A percentile compares a stretch with the other conserved stretches of the same genome.
phyloP scores from a whole-genome alignment of 2,797 vertebrate species.

The Xiphorhynchus erythropygius region DNA sequence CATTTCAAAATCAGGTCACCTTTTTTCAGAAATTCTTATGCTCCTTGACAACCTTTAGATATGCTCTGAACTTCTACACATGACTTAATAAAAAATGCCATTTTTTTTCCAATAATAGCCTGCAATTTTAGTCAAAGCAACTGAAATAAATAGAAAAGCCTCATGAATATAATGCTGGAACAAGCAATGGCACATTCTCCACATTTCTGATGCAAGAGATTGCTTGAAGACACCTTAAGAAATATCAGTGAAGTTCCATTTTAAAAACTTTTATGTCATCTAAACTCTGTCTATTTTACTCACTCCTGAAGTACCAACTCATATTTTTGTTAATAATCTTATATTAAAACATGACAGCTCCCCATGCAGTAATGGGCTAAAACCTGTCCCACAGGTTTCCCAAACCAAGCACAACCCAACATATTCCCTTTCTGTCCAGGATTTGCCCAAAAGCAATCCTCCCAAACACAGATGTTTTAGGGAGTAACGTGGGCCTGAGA shows the following conservation, averaged over 20 bases:
- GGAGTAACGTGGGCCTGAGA: slow-evolving; percentile 47
- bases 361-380: background rate
- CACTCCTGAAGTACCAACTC: background rate
- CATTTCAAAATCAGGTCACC: background rate
- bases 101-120: background rate
- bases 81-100: background rate
- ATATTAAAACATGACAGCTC: background rate
- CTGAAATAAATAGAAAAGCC: background rate
- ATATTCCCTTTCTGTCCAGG: background rate
- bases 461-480: slow-evolving; percentile 36
- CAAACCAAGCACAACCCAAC: background rate
- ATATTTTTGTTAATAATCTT: background rate
- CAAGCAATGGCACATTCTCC: background rate
- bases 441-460: slow-evolving; percentile 3
- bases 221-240: background rate
- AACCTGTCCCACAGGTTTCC: background rate
- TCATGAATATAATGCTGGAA: background rate
- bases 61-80: background rate
- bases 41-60: background rate
- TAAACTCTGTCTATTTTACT: background rate
- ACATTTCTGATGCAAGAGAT: background rate
- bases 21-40: background rate
- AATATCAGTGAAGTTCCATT: background rate
- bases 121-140: background rate
- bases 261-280: background rate